Conservation (phyloP, 1,140 invertebrate genomes). For the Papilio helenus region DNA sequence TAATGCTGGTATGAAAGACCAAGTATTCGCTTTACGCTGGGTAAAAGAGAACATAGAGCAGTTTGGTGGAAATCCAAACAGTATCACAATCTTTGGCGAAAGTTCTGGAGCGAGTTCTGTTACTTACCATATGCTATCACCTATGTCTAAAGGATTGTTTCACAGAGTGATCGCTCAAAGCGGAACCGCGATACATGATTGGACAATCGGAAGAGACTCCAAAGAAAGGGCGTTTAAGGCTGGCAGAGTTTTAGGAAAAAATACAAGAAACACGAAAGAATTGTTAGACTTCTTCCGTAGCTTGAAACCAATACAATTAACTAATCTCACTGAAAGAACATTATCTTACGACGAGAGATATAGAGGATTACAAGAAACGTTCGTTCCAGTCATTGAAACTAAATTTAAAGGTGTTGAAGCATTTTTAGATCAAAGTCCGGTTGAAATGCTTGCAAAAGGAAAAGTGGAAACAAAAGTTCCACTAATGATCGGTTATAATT, state of each 20-base stretch:
- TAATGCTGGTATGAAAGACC: constrained; percentile 86
- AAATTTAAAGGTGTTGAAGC: constrained; percentile 51
- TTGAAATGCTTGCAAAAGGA: constrained; percentile 33
- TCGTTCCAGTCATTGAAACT: constrained; percentile 73
- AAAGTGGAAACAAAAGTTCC: constrained; percentile 77
- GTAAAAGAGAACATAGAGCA: constrained; percentile 71
- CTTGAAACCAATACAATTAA: constrained; percentile 50
- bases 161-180: constrained; percentile 82
- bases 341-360: constrained; percentile 56
- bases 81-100: constrained; percentile 88
- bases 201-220: constrained; percentile 63
- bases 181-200: constrained; percentile 83
- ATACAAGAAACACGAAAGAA: constrained; percentile 69
- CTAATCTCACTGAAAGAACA: constrained; percentile 59
- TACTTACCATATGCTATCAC: constrained; percentile 87
- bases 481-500: constrained; percentile 84
- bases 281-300: constrained; percentile 77
- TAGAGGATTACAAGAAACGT: constrained; percentile 67
- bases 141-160: constrained; percentile 84
- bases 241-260: constrained; percentile 71
- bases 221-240: constrained; percentile 70
- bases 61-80: constrained; percentile 88
- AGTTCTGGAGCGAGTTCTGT: constrained; percentile 87
- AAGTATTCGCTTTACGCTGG: constrained; percentile 78
- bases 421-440: constrained; percentile 30